Evolutionary conservation across 1,140 invertebrate genomes (phyloP), one percentile per base, ranked within the genome.

Genomic region (Bradysia coprophila): DNA sequence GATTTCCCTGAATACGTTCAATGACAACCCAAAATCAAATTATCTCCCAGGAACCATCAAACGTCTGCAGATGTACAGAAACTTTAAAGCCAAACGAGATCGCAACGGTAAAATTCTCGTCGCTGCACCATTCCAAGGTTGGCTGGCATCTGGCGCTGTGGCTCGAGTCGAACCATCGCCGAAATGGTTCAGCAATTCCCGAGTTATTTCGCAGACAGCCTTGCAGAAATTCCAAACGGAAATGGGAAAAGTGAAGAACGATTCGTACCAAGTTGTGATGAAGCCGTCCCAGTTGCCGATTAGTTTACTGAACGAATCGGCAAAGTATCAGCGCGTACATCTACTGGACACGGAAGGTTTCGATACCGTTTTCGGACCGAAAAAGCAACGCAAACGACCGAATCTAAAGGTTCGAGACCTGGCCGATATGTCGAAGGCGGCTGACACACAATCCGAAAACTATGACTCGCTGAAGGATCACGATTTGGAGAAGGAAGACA

Each of bases 241-340:
- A 64, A 74, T 99, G 53, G 89, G 87, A 23, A 86, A 87, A 52
- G 93, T 83, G 21, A 72, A 93, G 34, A 90, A 83, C 54, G 91
- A 99, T 67, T 94, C 95, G 0, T 98, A 97, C 59, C 86, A 97
- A 63, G 83, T 99, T 20, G 76, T 99, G 4, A 93, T 99, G 88
- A 90, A 84, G 60, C 88, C 91, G 11, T 93, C 94, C 1, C 85
- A 85, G 51, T 67, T 98, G 23, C 96, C 96, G 2, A 79, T 98
- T 16, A 91, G 91, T 1, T 66, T 99, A 21, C 67, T 99, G 0
- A 91, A 96, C 64, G 92, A 98, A 64, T 86, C 80, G 53, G 78
- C 85, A 1, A 94, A 92, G 60, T 73, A 91, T 63, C 71, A 83
- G 20, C 71, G 90, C 45, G 87, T 94, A 2, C 95, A 98, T 70